Conservation (phyloP, 2,113 vertebrate species). For the Spheniscus mendiculus region DNA sequence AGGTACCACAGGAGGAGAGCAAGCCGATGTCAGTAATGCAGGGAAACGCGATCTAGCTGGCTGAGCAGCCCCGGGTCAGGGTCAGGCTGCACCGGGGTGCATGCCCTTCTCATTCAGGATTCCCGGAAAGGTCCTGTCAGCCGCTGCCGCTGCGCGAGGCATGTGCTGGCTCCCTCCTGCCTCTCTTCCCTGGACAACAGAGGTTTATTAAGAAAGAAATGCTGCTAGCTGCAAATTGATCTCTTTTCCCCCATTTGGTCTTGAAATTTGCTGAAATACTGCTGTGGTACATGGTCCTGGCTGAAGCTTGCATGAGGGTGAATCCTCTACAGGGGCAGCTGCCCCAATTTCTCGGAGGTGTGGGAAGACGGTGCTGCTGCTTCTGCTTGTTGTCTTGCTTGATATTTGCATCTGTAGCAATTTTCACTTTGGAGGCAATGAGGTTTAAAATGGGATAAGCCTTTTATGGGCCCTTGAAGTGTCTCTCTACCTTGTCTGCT, state of each 20-base stretch:
- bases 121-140: neutral
- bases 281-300: neutral
- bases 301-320: neutral
- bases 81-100: neutral
- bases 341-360: rapidly evolving
- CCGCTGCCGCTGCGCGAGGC: rapidly evolving
- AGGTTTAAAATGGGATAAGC: neutral
- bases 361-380: neutral
- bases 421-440: neutral
- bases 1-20: neutral
- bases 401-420: neutral
- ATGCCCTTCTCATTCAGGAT: neutral
- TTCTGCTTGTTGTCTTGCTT: neutral
- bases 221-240: neutral
- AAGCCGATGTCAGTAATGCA: neutral
- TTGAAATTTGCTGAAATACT: neutral
- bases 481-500: neutral
- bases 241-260: neutral
- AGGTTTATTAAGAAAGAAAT: neutral
- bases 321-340: neutral
- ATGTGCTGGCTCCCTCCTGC: neutral
- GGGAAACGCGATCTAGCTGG: neutral
- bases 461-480: neutral
- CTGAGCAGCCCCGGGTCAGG: neutral
- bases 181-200: neutral